Percentiles rank a stretch among this genome's conserved stretches.
Evolutionary conservation across 2,113 vertebrate species (phyloP).

Genomic region (Kryptolebias marmoratus): DNA sequence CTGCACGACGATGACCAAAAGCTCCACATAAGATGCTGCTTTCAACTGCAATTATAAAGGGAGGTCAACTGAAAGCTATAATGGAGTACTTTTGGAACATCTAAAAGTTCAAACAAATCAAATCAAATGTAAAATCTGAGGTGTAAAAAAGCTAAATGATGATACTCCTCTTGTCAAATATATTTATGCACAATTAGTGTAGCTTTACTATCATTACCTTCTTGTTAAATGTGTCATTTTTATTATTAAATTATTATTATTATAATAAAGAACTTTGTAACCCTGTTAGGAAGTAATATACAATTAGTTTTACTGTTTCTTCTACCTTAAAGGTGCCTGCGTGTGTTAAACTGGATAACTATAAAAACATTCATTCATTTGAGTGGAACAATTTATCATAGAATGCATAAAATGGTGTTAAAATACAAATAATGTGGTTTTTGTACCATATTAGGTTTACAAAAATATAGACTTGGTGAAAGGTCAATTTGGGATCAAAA

Average conservation of each 20-base stretch:
- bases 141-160: background rate
- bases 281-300: too few species aligned
- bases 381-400: background rate
- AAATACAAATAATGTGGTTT: background rate
- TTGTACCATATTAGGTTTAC: background rate
- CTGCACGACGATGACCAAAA: constrained; percentile 17
- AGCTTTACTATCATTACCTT: too few species aligned
- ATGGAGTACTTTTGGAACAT: background rate
- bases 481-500: background rate
- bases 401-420: background rate
- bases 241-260: too few species aligned
- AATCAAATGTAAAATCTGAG: background rate
- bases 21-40: constrained; percentile 1
- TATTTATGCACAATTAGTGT: background rate
- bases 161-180: background rate
- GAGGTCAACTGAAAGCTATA: too few species aligned
- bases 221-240: too few species aligned
- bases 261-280: too few species aligned
- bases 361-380: background rate
- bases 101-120: background rate
- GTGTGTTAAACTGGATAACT: background rate
- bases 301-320: too few species aligned
- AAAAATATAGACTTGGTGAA: background rate
- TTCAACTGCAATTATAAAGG: constrained; percentile 6
- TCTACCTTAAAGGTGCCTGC: background rate